These are phyloP conservation scores for Eupristina koningsbergeri DNA, from an alignment of 1,140 invertebrate species.

Conservation along the genomic window DNA sequence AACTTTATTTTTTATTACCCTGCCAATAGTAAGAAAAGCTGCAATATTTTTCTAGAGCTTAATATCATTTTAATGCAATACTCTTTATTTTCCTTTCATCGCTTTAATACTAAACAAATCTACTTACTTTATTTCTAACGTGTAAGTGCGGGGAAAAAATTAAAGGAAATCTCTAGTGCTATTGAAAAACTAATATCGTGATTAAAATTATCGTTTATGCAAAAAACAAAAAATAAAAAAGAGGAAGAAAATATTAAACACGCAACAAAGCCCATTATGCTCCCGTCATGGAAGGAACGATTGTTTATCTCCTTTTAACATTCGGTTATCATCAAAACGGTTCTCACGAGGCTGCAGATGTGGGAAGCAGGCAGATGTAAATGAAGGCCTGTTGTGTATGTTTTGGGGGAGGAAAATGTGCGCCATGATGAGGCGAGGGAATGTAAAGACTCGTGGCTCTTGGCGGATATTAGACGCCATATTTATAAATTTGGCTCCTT, in stretches of 20 bases:
- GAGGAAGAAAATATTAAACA: neutral
- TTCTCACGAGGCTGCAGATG: too few species aligned
- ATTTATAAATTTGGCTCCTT: constrained; percentile 67
- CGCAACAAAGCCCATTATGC: neutral
- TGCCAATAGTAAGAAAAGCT: constrained; percentile 19
- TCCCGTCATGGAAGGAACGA: constrained; percentile 2
- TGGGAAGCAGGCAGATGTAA: neutral
- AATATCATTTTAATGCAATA: constrained; percentile 35
- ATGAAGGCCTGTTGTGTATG: too few species aligned
- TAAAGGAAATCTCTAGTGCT: neutral
- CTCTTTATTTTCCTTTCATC: constrained; percentile 33
- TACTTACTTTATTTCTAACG: constrained; percentile 17
- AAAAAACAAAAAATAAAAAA: too few species aligned
- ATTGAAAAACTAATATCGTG: constrained; percentile 18
- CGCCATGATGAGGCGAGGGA: too few species aligned
- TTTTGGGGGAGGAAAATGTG: too few species aligned
- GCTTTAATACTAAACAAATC: constrained; percentile 36
- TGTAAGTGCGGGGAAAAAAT: neutral
- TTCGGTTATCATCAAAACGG: too few species aligned
- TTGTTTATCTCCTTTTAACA: neutral
- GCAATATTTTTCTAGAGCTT: constrained; percentile 27
- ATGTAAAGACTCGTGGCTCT: neutral
- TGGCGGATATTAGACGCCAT: constrained; percentile 65
- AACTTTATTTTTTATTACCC: constrained; percentile 33
- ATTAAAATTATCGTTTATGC: constrained; percentile 17